These are phyloP conservation scores for Drosophila paramelanica DNA, from an alignment of 2,888 invertebrate species.

Conservation along the genomic window DNA sequence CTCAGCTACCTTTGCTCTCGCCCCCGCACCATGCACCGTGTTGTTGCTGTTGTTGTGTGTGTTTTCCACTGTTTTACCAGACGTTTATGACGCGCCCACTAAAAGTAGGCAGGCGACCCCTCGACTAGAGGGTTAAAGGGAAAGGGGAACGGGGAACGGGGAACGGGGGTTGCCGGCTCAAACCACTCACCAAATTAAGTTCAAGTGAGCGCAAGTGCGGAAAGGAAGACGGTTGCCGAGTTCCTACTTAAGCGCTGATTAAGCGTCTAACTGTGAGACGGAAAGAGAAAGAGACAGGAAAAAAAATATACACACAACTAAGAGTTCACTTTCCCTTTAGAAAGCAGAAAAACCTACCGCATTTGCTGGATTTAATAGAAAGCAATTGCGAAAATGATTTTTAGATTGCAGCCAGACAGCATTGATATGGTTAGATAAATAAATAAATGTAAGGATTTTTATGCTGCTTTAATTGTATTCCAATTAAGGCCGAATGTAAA, in stretches of 20 bases:
- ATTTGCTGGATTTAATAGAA: conserved; percentile 12
- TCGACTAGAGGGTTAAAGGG: no score
- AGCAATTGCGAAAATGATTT: conserved; percentile 25
- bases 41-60: conserved; percentile 13
- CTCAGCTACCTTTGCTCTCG: not conserved
- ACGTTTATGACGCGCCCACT: conserved; percentile 46
- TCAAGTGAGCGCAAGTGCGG: conserved; percentile 65
- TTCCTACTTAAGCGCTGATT: conserved; percentile 64
- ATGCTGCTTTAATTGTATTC: not conserved
- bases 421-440: conserved; percentile 1
- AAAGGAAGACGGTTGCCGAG: conserved; percentile 57
- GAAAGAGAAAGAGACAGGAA: not conserved
- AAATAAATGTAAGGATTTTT: not conserved
- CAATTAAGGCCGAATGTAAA: not conserved
- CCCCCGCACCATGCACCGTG: not conserved
- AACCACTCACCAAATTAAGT: conserved; percentile 65
- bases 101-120: not conserved
- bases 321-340: conserved; percentile 18
- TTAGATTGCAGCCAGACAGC: not conserved
- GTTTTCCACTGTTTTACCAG: conserved; percentile 37
- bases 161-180: conserved; percentile 27
- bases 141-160: not conserved
- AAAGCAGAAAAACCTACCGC: not conserved
- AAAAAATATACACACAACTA: not conserved
- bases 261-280: conserved; percentile 38